Evolutionary conservation across 2,888 invertebrate species (phyloP).

Genomic region (Diarsia dahlii): DNA sequence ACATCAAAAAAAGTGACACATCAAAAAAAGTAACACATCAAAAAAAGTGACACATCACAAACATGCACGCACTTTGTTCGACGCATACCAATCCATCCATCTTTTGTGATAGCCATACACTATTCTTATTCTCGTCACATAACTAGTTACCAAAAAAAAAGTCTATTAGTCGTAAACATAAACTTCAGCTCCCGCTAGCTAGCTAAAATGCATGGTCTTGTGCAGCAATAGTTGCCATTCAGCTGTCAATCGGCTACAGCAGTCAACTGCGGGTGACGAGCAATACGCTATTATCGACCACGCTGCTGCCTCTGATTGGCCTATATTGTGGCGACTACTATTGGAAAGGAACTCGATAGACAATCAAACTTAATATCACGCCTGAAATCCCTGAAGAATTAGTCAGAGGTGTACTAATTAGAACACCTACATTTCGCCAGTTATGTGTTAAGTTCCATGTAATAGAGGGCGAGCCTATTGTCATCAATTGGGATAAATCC

Average conservation of each 20-base stretch:
- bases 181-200: not conserved
- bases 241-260: conserved; percentile 40
- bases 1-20: too few species aligned
- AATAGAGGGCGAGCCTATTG: too few species aligned
- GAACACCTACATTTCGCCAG: too few species aligned
- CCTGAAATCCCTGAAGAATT: too few species aligned
- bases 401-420: too few species aligned
- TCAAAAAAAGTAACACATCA: too few species aligned
- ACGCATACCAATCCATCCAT: too few species aligned
- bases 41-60: too few species aligned
- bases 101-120: not conserved
- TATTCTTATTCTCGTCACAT: not conserved
- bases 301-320: conserved; percentile 50
- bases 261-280: conserved; percentile 44
- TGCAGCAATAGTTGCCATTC: conserved; percentile 28
- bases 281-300: conserved; percentile 48
- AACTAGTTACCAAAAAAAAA: not conserved
- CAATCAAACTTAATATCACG: too few species aligned
- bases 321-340: conserved; percentile 45
- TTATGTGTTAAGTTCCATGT: too few species aligned
- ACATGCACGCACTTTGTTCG: too few species aligned
- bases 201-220: not conserved
- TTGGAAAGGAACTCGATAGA: conserved; percentile 30
- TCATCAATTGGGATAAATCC: too few species aligned
- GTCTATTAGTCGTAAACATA: not conserved